phyloP scores from a whole-genome alignment of 2,113 vertebrate species.

The Laticauda laticaudata region DNA sequence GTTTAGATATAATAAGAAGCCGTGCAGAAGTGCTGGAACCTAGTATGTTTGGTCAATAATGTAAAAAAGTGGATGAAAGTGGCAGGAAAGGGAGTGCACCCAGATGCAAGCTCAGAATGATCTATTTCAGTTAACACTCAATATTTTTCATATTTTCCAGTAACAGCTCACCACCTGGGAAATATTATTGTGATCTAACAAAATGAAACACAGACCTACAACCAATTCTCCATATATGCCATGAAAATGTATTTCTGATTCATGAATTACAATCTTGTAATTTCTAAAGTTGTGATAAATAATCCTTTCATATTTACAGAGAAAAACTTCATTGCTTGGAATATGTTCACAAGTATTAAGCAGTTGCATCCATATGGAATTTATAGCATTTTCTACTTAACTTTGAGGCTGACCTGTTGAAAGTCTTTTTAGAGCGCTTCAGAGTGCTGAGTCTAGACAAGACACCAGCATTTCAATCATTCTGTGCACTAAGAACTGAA shows the following conservation, averaged over 20 bases:
- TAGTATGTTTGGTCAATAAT: neutral
- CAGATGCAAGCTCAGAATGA: neutral
- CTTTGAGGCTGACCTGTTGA: too few species aligned
- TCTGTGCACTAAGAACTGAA: too few species aligned
- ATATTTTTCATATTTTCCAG: neutral
- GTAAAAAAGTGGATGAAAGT: neutral
- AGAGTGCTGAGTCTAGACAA: too few species aligned
- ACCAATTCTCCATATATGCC: neutral
- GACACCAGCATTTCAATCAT: too few species aligned
- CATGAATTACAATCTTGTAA: neutral
- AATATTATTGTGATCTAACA: neutral
- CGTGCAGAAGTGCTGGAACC: neutral
- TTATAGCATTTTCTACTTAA: too few species aligned
- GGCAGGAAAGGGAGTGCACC: neutral
- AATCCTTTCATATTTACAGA: neutral
- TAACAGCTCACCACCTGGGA: neutral
- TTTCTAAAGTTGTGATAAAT: neutral
- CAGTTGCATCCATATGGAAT: too few species aligned
- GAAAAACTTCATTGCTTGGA: too few species aligned
- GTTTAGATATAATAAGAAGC: neutral
- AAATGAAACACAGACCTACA: neutral
- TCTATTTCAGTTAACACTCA: neutral
- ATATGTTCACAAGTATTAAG: too few species aligned
- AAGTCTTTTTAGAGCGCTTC: too few species aligned
- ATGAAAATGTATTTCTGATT: neutral